Percentiles rank a stretch among this genome's conserved stretches.
Evolutionary conservation across 2,888 invertebrate genomes (phyloP).

Genomic region (Drosophila kanekoi): DNA sequence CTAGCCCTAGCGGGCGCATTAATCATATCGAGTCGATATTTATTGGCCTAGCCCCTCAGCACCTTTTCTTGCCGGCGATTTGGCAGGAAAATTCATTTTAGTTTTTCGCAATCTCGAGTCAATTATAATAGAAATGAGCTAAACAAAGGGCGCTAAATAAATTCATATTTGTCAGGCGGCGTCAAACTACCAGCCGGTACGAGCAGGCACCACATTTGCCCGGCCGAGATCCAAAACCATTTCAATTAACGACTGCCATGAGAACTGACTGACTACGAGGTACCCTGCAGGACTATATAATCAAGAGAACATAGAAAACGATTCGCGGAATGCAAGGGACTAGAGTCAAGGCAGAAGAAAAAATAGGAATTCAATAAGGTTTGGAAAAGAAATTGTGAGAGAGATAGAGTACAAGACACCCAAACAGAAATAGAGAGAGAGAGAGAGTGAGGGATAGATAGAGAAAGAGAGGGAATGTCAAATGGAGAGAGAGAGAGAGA

Average conservation of each 20-base stretch:
- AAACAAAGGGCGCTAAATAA: slow-evolving; percentile 47
- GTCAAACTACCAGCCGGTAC: slow-evolving; percentile 71
- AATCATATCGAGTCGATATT: slow-evolving; percentile 59
- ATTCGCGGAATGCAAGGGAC: too few species aligned
- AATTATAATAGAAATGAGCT: slow-evolving; percentile 67
- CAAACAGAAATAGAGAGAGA: too few species aligned
- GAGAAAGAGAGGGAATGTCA: too few species aligned
- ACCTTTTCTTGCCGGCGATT: slow-evolving; percentile 8
- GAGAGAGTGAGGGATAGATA: too few species aligned
- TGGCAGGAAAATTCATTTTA: slow-evolving; percentile 34
- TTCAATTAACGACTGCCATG: slow-evolving; percentile 42
- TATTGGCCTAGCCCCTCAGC: slow-evolving; percentile 3
- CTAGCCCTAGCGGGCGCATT: slow-evolving; percentile 48
- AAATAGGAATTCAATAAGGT: too few species aligned
- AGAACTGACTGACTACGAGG: not conserved
- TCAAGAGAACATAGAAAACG: too few species aligned
- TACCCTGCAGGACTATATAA: too few species aligned
- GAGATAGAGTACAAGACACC: too few species aligned
- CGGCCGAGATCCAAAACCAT: slow-evolving; percentile 37
- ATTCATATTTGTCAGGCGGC: slow-evolving; percentile 65
- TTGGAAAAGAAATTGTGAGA: too few species aligned
- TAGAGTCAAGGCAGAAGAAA: too few species aligned
- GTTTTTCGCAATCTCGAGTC: slow-evolving; percentile 50
- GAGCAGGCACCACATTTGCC: slow-evolving; percentile 35
- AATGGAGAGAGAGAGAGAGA: too few species aligned